Base-by-base conservation (phyloP, 2,888 invertebrate species). In the Dioctria linearis region DNA sequence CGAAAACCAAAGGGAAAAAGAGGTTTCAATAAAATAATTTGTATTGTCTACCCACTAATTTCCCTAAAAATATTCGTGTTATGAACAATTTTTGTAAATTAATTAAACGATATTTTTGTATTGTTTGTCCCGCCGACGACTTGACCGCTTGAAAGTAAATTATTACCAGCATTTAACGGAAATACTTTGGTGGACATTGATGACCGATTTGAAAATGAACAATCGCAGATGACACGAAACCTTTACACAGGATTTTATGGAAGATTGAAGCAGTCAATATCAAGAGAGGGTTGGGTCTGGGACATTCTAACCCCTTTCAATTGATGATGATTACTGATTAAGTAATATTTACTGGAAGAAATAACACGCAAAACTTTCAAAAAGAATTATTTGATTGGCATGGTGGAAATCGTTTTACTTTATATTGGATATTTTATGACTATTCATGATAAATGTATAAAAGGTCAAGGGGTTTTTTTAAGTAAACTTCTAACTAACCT, bases 11-110 rank as follows among this genome's bases (percentile, higher is more conserved):
- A 25, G 25, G 25, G 25, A 25, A 25, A 40, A 5, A 5, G 46
- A 46, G 63, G 63, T 67, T 3, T 25, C 43, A 6, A n/a, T 46
- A 25, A 67, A 67, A 42, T 46, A 46, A 67, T 43, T 69, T 51
- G 37, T 69, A 25, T 25, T n/a, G 69, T 9, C 37, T 51, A 73
- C 54, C 73, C 73, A 42, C 13, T 73, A 73, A 73, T 73, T 73
- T 73, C 13, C 54, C 37, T 42, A 54, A 57, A 25, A 76, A 76
- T 63, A 63, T 76, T 76, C 76, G 76, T 76, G 76, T 63, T 76
- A 63, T 42, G 63, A 76, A 61, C 76, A 63, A 76, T 76, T 76
- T 76, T 76, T 76, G 76, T 61, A 63, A 76, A 76, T 76, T 76
- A 76, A 76, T 76, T 76, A 76, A 71, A 63, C 49, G 63, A 63